phyloP scores from a whole-genome alignment of 2,797 vertebrate genomes.

The Chloroceryle inda region DNA sequence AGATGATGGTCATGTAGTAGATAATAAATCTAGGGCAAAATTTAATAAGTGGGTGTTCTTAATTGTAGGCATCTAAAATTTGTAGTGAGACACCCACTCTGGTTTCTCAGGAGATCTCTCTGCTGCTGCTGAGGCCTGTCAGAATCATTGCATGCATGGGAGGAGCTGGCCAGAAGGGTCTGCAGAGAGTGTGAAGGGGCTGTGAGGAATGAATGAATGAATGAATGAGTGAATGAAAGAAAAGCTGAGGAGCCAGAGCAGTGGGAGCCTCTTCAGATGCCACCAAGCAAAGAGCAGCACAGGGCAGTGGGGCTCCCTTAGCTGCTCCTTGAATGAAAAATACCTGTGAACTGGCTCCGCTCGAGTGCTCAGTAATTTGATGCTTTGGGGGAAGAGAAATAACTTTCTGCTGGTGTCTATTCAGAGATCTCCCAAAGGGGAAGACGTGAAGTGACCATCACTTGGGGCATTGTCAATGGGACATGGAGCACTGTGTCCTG shows the following conservation, averaged over 20 bases:
- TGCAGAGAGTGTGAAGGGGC: not conserved
- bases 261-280: not conserved
- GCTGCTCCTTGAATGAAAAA: not conserved
- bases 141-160: not conserved
- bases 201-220: not conserved
- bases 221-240: not conserved
- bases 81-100: not conserved
- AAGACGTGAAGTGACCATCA: not conserved
- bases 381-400: not conserved
- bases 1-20: not conserved
- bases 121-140: not conserved
- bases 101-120: not conserved
- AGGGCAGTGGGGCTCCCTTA: not conserved
- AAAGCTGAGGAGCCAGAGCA: not conserved
- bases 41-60: not conserved
- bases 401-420: not conserved
- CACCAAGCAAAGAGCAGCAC: not conserved
- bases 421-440: not conserved
- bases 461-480: not conserved
- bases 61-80: not conserved
- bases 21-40: not conserved
- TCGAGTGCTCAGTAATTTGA: fast-evolving
- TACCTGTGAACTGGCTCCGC: not conserved
- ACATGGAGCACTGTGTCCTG: not conserved
- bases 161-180: not conserved